A percentile compares a stretch with the other conserved stretches of the same genome.
phyloP scores from a whole-genome alignment of 2,888 invertebrate species.

The Dicranocentrus wangi region DNA sequence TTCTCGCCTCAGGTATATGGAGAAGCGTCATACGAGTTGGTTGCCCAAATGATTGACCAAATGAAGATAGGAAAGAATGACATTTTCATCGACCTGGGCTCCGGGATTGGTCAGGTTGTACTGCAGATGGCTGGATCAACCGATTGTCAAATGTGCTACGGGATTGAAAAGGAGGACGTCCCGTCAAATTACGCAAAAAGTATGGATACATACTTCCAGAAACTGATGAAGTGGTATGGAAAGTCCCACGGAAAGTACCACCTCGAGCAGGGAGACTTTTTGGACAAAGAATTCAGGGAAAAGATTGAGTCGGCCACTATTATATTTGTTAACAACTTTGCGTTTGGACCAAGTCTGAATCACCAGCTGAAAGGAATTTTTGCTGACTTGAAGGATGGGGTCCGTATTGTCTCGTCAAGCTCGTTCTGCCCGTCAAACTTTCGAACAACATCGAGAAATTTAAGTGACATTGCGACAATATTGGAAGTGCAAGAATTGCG shows the following conservation, averaged over 20 bases:
- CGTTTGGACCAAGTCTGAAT: conserved; percentile 97
- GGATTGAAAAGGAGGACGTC: conserved; percentile 97
- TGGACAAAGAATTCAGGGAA: conserved; percentile 92
- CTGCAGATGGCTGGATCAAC: conserved; percentile 98
- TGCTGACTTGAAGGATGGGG: conserved; percentile 95
- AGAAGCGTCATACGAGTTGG: conserved; percentile 97
- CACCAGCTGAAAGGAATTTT: conserved; percentile 97
- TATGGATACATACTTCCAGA: conserved; percentile 92
- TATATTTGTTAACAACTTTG: conserved; percentile 99
- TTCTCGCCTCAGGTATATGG: conserved; percentile 99
- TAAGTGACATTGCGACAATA: conserved; percentile 97
- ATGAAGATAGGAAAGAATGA: conserved; percentile 94
- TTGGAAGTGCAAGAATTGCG: conserved; percentile 98
- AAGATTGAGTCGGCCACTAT: conserved; percentile 94
- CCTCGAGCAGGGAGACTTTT: conserved; percentile 94
- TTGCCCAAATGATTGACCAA: conserved; percentile 98
- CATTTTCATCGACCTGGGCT: conserved; percentile 96
- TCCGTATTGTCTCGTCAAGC: conserved; percentile 97
- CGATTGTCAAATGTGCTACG: conserved; percentile 91
- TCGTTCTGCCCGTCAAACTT: conserved; percentile 98
- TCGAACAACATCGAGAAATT: conserved; percentile 96
- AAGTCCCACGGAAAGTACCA: conserved; percentile 93
- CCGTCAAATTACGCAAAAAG: conserved; percentile 95
- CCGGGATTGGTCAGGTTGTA: conserved; percentile 98
- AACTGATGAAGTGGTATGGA: conserved; percentile 99